Percentiles rank a stretch among this genome's conserved stretches.
Evolutionary conservation across 2,113 vertebrate species (phyloP).

Genomic region (Passer domesticus): DNA sequence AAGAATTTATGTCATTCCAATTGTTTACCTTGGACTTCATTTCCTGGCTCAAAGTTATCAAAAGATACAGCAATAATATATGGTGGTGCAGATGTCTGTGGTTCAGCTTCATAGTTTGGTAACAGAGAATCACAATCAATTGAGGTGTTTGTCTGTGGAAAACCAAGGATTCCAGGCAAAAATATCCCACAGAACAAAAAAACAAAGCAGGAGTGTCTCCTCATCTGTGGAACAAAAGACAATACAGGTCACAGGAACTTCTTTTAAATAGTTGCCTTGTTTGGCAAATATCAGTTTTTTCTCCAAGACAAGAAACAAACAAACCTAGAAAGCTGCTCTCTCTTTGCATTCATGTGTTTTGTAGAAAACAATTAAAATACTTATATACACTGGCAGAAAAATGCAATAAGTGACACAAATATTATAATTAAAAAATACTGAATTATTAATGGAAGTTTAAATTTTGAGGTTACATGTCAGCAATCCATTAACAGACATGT

Average conservation of each 20-base stretch:
- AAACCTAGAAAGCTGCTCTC: neutral
- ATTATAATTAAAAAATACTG: neutral
- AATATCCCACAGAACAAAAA: conserved; percentile 51
- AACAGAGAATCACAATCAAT: conserved; percentile 69
- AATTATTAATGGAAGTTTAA: neutral
- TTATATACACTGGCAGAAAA: neutral
- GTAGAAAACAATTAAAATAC: neutral
- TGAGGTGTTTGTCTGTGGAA: conserved; percentile 47
- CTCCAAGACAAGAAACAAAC: neutral
- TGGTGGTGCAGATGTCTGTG: conserved; percentile 58
- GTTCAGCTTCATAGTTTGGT: conserved; percentile 53
- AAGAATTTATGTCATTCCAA: neutral
- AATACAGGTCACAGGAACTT: neutral
- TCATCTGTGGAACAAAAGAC: conserved; percentile 52
- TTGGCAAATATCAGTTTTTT: neutral
- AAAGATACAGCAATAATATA: conserved; percentile 58
- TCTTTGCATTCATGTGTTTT: neutral
- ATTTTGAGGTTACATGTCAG: neutral
- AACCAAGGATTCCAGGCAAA: conserved; percentile 32
- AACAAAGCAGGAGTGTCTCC: neutral
- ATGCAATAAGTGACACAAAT: neutral
- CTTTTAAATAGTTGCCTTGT: neutral
- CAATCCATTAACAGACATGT: neutral
- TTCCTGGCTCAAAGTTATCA: conserved; percentile 58
- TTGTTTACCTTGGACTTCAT: conserved; percentile 66